A percentile compares a stretch with the other conserved stretches of the same genome.
These are phyloP conservation scores for Sarcoramphus papa DNA, from an alignment of 2,797 vertebrate species.

Conservation along the genomic window DNA sequence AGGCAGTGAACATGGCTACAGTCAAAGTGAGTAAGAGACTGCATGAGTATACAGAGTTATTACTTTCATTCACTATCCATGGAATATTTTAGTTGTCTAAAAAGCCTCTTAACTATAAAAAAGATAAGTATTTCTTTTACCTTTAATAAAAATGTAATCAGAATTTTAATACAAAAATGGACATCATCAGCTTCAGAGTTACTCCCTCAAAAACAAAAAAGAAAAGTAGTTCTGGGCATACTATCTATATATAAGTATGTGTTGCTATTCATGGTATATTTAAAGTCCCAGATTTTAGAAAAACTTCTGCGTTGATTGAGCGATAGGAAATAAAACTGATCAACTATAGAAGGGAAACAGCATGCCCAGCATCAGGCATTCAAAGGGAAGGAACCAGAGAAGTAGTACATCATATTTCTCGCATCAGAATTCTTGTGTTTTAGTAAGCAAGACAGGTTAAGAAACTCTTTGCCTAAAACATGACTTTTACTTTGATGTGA, in stretches of 20 bases:
- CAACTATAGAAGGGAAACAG: background rate
- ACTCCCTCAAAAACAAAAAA: background rate
- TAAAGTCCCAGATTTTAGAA: background rate
- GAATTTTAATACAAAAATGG: background rate
- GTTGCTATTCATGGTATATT: background rate
- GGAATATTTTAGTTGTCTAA: background rate
- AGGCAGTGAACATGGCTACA: background rate
- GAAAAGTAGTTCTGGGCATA: background rate
- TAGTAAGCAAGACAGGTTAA: background rate
- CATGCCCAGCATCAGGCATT: background rate
- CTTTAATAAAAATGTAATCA: background rate
- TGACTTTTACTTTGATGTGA: conserved; percentile 16
- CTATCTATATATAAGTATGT: background rate
- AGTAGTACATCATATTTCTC: background rate
- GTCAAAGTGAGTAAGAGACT: background rate
- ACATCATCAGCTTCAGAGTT: background rate
- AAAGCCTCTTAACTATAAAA: background rate
- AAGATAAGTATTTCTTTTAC: background rate
- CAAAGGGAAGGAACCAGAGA: background rate
- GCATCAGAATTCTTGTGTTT: background rate
- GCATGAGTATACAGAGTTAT: background rate
- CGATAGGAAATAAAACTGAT: background rate
- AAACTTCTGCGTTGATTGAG: background rate
- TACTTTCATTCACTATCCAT: background rate
- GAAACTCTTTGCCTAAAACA: background rate